A percentile compares a stretch with the other conserved stretches of the same genome.
Conservation (phyloP, 1,140 invertebrate species). For the Drosophila sp. region DNA sequence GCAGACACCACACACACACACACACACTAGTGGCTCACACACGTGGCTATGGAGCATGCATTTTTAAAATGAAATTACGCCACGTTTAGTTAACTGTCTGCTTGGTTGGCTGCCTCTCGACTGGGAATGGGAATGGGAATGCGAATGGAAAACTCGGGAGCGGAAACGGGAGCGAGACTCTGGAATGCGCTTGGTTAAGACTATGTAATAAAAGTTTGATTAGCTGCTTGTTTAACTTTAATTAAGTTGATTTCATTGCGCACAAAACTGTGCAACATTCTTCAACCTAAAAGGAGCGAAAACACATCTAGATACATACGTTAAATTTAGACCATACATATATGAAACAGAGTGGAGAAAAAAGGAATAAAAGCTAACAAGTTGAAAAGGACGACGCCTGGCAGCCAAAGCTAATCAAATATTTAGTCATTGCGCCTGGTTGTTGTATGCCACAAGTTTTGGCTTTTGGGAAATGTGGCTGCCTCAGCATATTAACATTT, state of each 20-base stretch:
- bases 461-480: constrained; percentile 14
- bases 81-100: constrained; percentile 62
- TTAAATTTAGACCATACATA: not conserved
- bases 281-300: not conserved
- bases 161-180: not conserved
- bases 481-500: constrained; percentile 64
- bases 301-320: not conserved
- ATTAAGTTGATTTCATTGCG: constrained; percentile 69
- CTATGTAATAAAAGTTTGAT: constrained; percentile 78
- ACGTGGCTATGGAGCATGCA: constrained; percentile 40
- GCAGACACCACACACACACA: constrained; percentile 12
- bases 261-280: constrained; percentile 23
- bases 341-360: not conserved
- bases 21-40: not conserved
- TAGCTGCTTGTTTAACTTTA: constrained; percentile 83
- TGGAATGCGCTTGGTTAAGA: constrained; percentile 44
- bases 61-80: constrained; percentile 80
- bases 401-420: constrained; percentile 67
- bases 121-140: not conserved
- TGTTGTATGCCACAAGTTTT: constrained; percentile 30
- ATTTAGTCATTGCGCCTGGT: constrained; percentile 56
- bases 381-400: constrained; percentile 4
- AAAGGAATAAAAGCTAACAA: not conserved
- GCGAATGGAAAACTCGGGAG: too few relatives aligned
- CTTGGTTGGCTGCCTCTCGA: not conserved